These are phyloP conservation scores for Zootoca vivipara DNA, from an alignment of 2,113 vertebrate genomes.

Conservation along the genomic window DNA sequence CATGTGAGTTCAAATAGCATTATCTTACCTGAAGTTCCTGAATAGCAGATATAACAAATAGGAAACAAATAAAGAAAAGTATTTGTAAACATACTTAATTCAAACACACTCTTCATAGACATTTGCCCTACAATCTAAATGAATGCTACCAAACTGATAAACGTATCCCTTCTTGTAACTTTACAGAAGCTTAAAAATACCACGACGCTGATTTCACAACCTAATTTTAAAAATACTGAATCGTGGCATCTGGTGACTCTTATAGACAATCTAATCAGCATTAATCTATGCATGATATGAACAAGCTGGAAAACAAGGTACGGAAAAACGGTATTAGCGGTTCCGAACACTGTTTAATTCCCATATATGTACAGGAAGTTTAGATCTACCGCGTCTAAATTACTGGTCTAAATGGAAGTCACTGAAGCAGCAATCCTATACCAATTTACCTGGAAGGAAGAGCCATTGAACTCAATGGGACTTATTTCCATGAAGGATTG, in stretches of 20 bases:
- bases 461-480: not conserved
- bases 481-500: not conserved
- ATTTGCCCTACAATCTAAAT: slow-evolving; percentile 60
- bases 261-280: not conserved
- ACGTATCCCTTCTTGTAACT: slow-evolving; percentile 18
- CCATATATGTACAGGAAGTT: not conserved
- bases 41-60: slow-evolving; percentile 84
- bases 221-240: slow-evolving; percentile 27
- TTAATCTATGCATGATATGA: not conserved
- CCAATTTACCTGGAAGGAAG: not conserved
- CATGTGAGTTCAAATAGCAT: slow-evolving; percentile 69
- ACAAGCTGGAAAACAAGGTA: not conserved
- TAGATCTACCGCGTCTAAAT: not conserved
- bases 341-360: slow-evolving; percentile 38
- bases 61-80: slow-evolving; percentile 85
- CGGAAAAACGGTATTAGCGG: not conserved
- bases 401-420: not conserved
- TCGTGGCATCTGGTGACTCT: not conserved
- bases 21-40: slow-evolving; percentile 97
- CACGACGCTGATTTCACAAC: slow-evolving; percentile 1
- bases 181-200: slow-evolving; percentile 25
- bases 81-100: slow-evolving; percentile 78
- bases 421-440: not conserved
- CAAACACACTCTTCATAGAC: slow-evolving; percentile 41
- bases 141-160: slow-evolving; percentile 42